Conservation (phyloP, 1,140 invertebrate species). For the Holcopasites calliopsidis region DNA sequence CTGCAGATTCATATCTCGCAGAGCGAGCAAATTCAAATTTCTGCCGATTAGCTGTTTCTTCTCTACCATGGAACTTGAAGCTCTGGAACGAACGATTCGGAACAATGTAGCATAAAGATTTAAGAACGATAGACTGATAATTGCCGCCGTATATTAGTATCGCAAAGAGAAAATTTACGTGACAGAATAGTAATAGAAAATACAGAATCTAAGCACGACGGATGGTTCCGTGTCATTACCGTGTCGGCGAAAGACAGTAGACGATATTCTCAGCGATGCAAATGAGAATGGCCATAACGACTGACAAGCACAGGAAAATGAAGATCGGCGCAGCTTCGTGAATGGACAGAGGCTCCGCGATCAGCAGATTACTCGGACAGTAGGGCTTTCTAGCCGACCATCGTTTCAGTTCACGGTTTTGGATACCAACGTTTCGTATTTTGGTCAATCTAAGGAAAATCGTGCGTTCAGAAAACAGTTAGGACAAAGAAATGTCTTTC, state of each 20-base stretch:
- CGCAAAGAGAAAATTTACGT: too few relatives aligned
- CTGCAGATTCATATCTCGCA: background rate
- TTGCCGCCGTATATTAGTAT: too few relatives aligned
- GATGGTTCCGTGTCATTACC: too few relatives aligned
- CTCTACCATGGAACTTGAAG: background rate
- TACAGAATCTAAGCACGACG: too few relatives aligned
- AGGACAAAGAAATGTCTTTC: background rate
- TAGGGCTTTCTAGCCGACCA: slow-evolving; percentile 54
- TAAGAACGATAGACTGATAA: too few relatives aligned
- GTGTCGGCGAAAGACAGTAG: background rate
- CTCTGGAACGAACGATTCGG: background rate
- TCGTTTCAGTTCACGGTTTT: slow-evolving; percentile 46
- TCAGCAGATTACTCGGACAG: slow-evolving; percentile 42
- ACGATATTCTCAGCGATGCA: slow-evolving; percentile 48
- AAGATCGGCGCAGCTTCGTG: slow-evolving; percentile 50
- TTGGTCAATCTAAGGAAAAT: slow-evolving; percentile 38
- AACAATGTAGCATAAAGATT: too few relatives aligned
- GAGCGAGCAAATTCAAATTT: background rate
- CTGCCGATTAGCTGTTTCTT: background rate
- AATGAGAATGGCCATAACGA: slow-evolving; percentile 32
- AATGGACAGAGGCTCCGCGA: slow-evolving; percentile 55
- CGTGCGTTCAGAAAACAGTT: background rate
- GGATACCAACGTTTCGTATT: slow-evolving; percentile 45
- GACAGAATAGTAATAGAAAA: too few relatives aligned
- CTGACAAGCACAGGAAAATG: slow-evolving; percentile 29